A percentile compares a stretch with the other conserved stretches of the same genome.
Evolutionary conservation across 1,140 invertebrate genomes (phyloP).

Genomic region (Aphelinus certus): DNA sequence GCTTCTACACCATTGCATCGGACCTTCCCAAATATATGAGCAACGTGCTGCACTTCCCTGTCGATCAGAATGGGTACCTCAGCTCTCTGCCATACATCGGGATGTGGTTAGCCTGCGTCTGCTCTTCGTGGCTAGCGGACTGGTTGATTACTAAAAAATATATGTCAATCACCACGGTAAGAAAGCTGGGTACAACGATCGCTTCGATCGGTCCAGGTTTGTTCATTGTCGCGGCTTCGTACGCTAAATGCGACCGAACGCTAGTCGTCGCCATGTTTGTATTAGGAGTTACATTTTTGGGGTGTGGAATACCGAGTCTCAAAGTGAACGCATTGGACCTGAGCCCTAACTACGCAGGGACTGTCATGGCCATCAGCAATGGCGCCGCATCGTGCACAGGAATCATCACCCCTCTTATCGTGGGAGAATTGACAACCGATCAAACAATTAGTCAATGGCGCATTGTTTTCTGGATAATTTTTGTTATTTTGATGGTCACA

Average conservation of each 20-base stretch:
- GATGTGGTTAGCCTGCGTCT: slow-evolving; percentile 79
- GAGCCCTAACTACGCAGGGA: slow-evolving; percentile 83
- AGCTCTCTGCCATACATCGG: slow-evolving; percentile 76
- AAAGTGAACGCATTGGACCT: slow-evolving; percentile 86
- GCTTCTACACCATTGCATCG: slow-evolving; percentile 92
- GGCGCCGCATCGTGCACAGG: slow-evolving; percentile 84
- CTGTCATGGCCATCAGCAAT: slow-evolving; percentile 85
- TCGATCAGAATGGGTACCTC: slow-evolving; percentile 75
- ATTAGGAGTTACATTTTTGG: slow-evolving; percentile 78
- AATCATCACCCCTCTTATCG: slow-evolving; percentile 80
- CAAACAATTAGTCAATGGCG: slow-evolving; percentile 80
- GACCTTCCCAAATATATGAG: slow-evolving; percentile 93
- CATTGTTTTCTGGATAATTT: slow-evolving; percentile 83
- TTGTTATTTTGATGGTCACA: slow-evolving; percentile 77
- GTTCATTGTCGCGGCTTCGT: slow-evolving; percentile 82
- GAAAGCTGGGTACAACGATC: slow-evolving; percentile 80
- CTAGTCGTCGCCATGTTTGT: slow-evolving; percentile 75
- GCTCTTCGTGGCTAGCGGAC: slow-evolving; percentile 75
- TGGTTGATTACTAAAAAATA: slow-evolving; percentile 70
- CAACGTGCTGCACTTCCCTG: slow-evolving; percentile 84
- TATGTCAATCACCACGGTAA: slow-evolving; percentile 70
- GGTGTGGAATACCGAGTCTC: slow-evolving; percentile 72
- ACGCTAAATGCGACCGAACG: slow-evolving; percentile 77
- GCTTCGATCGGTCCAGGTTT: slow-evolving; percentile 79
- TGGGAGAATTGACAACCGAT: slow-evolving; percentile 79